These are phyloP conservation scores for Glareola pratincola DNA, from an alignment of 2,113 vertebrate genomes.

Conservation along the genomic window DNA sequence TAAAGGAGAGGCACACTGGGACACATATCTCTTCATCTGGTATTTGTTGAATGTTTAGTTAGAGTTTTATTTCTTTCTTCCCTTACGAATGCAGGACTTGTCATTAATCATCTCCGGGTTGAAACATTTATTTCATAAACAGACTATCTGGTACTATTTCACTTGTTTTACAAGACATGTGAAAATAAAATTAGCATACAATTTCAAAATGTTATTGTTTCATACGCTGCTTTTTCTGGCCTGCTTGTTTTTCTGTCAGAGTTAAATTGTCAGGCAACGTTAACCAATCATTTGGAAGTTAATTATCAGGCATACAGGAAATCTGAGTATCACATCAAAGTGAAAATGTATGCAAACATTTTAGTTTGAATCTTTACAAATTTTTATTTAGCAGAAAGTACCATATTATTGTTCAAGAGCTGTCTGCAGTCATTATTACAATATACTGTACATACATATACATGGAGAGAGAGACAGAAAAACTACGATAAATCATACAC, in stretches of 20 bases:
- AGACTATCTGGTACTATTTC: neutral
- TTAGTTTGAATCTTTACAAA: neutral
- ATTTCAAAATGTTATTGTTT: neutral
- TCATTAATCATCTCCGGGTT: neutral
- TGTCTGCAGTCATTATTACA: neutral
- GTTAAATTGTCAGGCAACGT: neutral
- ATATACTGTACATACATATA: neutral
- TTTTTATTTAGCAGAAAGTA: neutral
- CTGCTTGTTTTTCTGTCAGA: neutral
- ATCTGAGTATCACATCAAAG: neutral
- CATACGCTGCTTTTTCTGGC: neutral
- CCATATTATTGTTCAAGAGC: neutral
- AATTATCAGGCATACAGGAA: neutral
- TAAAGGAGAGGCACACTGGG: constrained; percentile 9
- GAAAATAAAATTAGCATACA: neutral
- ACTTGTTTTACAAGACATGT: neutral
- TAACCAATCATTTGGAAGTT: neutral
- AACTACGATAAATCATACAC: neutral
- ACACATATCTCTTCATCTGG: neutral
- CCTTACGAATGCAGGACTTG: neutral
- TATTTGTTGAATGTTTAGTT: constrained; percentile 18
- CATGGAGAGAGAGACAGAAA: neutral
- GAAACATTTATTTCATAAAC: neutral
- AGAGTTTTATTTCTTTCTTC: constrained; percentile 17
- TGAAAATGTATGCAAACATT: neutral